Conservation (phyloP, 2,113 vertebrate genomes). For the Salvelinus fontinalis region DNA sequence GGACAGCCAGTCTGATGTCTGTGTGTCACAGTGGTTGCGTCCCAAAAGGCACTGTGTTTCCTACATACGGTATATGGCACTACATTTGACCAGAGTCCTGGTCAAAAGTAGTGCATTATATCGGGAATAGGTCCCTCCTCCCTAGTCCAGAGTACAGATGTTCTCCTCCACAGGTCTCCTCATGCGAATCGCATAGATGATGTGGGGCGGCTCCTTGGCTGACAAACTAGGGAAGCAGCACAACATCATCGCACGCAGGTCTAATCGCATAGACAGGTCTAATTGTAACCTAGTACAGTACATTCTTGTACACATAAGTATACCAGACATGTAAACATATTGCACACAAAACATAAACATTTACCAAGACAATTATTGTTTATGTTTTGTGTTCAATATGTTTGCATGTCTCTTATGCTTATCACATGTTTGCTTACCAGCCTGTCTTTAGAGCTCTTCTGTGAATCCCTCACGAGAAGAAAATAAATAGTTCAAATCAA, state of each 20-base stretch:
- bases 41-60: no score
- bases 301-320: neutral
- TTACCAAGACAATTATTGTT: neutral
- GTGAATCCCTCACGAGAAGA: conserved; percentile 55
- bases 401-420: neutral
- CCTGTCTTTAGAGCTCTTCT: conserved; percentile 48
- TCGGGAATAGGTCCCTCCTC: no score
- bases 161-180: conserved; percentile 73
- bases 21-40: no score
- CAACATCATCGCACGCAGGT: neutral
- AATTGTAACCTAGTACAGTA: neutral
- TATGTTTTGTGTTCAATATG: neutral
- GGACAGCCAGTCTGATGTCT: neutral
- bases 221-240: conserved; percentile 61
- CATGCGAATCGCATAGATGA: conserved; percentile 76
- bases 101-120: neutral
- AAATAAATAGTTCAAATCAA: conserved; percentile 1
- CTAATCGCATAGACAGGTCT: neutral
- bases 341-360: neutral
- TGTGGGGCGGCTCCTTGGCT: conserved; percentile 72
- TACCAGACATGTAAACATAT: neutral
- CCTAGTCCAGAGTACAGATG: conserved; percentile 70
- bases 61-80: no score
- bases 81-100: neutral
- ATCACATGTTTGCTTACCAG: conserved; percentile 62